Conservation (phyloP, 2,888 invertebrate genomes). For the Cremastinae sp. region DNA sequence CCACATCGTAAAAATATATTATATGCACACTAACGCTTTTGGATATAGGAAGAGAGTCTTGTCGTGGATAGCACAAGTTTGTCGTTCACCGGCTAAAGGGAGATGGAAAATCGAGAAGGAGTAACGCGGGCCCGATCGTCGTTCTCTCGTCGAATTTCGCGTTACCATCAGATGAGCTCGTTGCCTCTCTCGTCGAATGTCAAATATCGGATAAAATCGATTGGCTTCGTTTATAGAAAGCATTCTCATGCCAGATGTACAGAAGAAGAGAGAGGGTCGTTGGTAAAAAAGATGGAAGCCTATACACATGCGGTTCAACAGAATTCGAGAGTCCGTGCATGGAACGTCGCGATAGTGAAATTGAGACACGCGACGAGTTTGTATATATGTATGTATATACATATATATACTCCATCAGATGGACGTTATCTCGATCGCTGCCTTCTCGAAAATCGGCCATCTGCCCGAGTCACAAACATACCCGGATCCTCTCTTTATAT, state of each 20-base stretch:
- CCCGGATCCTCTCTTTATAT: not conserved
- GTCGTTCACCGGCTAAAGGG: slow-evolving; percentile 8
- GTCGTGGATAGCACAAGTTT: slow-evolving; percentile 13
- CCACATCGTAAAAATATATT: not conserved
- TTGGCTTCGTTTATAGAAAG: slow-evolving; percentile 51
- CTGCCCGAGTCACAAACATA: not conserved
- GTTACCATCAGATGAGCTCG: slow-evolving; percentile 47
- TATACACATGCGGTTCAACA: slow-evolving; percentile 14
- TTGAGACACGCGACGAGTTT: slow-evolving; percentile 38
- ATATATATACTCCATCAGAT: too few relatives aligned
- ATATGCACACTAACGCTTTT: slow-evolving; percentile 13
- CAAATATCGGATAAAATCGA: slow-evolving; percentile 50
- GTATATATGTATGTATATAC: too few relatives aligned
- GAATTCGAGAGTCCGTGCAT: slow-evolving; percentile 18
- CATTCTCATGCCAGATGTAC: slow-evolving; percentile 28
- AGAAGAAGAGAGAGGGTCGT: slow-evolving; percentile 3
- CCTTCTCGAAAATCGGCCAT: slow-evolving; percentile 50
- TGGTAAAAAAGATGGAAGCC: slow-evolving; percentile 4
- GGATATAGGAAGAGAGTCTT: slow-evolving; percentile 1
- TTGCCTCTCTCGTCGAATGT: slow-evolving; percentile 35
- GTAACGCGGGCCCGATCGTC: slow-evolving; percentile 8
- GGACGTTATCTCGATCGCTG: slow-evolving; percentile 22
- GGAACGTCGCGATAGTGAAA: slow-evolving; percentile 23
- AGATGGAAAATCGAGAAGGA: slow-evolving; percentile 28
- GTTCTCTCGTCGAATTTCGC: slow-evolving; percentile 30